phyloP scores from a whole-genome alignment of 2,113 vertebrate species.

The Pygoscelis antarcticus region DNA sequence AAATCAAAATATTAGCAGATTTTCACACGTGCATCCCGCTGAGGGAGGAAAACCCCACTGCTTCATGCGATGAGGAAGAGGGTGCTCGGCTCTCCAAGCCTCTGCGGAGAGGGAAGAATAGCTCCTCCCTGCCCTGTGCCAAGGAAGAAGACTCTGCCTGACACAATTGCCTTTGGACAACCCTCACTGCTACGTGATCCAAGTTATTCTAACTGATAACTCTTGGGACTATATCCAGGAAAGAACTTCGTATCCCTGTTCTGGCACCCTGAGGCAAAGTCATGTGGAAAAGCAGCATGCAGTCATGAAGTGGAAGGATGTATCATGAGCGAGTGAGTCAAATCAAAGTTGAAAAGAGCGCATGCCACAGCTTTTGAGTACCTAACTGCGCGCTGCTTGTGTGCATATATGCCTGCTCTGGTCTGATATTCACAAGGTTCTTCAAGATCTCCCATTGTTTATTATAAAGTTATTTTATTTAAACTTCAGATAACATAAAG shows the following conservation, averaged over 20 bases:
- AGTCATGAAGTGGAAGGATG: background rate
- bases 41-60: background rate
- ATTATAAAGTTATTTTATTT: background rate
- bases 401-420: background rate
- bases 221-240: background rate
- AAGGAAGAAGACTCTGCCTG: background rate
- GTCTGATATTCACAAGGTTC: background rate
- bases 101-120: background rate
- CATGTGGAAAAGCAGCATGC: background rate
- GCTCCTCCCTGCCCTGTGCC: background rate
- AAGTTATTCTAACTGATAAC: background rate
- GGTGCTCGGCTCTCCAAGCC: background rate
- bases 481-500: background rate
- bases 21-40: background rate
- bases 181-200: background rate
- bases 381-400: background rate
- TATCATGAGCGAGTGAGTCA: background rate
- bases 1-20: background rate
- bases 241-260: background rate
- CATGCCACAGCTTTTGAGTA: background rate
- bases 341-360: background rate
- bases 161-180: background rate
- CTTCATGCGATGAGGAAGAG: background rate
- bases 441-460: background rate
- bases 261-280: background rate